These are phyloP conservation scores for Clistopyga incitator DNA, from an alignment of 2,888 invertebrate genomes.

Conservation along the genomic window DNA sequence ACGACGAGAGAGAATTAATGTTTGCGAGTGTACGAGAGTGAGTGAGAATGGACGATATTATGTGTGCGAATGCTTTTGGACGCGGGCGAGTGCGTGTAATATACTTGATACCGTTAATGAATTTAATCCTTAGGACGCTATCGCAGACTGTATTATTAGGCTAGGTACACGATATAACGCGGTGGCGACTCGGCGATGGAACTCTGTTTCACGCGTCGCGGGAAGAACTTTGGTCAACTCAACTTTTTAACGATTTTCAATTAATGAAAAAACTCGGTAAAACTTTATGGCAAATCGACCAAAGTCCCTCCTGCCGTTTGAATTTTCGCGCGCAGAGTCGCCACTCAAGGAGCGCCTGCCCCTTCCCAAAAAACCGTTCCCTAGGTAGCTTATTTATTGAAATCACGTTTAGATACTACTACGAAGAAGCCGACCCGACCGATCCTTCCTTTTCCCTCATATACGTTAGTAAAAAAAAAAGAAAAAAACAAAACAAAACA, in stretches of 20 bases:
- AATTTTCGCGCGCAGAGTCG: slow-evolving; percentile 74
- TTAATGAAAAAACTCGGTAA: not conserved
- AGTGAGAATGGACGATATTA: slow-evolving; percentile 54
- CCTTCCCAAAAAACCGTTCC: slow-evolving; percentile 75
- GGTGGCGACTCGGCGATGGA: slow-evolving; percentile 76
- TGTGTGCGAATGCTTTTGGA: slow-evolving; percentile 70
- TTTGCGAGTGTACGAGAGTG: slow-evolving; percentile 13
- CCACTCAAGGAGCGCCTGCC: slow-evolving; percentile 78
- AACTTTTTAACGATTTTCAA: slow-evolving; percentile 6
- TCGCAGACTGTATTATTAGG: slow-evolving; percentile 83
- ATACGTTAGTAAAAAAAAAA: slow-evolving; percentile 61
- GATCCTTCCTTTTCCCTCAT: slow-evolving; percentile 71
- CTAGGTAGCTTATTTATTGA: slow-evolving; percentile 83
- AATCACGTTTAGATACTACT: slow-evolving; percentile 79
- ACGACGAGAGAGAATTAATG: slow-evolving; percentile 40
- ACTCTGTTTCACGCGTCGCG: slow-evolving; percentile 20
- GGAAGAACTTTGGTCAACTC: slow-evolving; percentile 44
- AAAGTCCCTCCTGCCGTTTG: slow-evolving; percentile 60
- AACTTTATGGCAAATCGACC: slow-evolving; percentile 12
- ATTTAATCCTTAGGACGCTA: slow-evolving; percentile 78
- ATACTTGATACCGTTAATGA: slow-evolving; percentile 79
- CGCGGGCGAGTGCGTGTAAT: slow-evolving; percentile 82
- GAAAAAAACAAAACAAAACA: slow-evolving; percentile 23
- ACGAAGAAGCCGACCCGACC: slow-evolving; percentile 70
- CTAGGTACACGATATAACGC: slow-evolving; percentile 75